Evolutionary conservation across 2,888 invertebrate genomes (phyloP), one percentile per base, ranked within the genome.

Genomic region (Euplexia lucipara): DNA sequence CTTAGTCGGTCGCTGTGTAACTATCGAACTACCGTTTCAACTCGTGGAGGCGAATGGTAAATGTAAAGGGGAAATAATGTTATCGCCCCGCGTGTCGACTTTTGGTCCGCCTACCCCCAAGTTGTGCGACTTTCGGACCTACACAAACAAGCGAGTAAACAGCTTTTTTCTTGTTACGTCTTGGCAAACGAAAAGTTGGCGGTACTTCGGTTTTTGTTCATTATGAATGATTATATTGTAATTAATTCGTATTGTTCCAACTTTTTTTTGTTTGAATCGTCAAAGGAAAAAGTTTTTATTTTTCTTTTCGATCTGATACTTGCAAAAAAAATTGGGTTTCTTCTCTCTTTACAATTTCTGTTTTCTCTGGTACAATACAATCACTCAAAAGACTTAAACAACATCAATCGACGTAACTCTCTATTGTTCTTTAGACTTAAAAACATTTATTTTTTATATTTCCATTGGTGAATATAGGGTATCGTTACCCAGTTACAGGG

Each of bases 21-120:
- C 85, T 88, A 86, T 83, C 78, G 79, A 85, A 86, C 83, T 86
- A 81, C 83, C 70, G 80, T 83, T 77, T 70, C 78, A 80, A 85
- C 79, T 83, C 74, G 75, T 61, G 67, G 71, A 69, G 78, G 78
- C 81, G 83, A 83, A 85, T 83, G 73, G 81, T 75, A 78, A 84
- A 86, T 85, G 85, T 83, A 83, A 83, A 85, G 82, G 85, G 85
- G 84, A 83, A 86, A 86, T 88, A 88, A 86, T 84, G 83, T 87
- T 89, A 86, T 86, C 86, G 86, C 82, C 69, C 63, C 66, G 64
- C 75, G 75, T 73, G 79, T 78, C 79, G 80, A 81, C 78, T 79
- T 77, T 74, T 72, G 67, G 45, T 73, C 68, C 70, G 47, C 67
- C 69, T 65, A 63, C 67, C 78, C 64, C 62, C 65, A 70, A 79